phyloP scores from a whole-genome alignment of 2,113 vertebrate species.

The Perca fluviatilis region DNA sequence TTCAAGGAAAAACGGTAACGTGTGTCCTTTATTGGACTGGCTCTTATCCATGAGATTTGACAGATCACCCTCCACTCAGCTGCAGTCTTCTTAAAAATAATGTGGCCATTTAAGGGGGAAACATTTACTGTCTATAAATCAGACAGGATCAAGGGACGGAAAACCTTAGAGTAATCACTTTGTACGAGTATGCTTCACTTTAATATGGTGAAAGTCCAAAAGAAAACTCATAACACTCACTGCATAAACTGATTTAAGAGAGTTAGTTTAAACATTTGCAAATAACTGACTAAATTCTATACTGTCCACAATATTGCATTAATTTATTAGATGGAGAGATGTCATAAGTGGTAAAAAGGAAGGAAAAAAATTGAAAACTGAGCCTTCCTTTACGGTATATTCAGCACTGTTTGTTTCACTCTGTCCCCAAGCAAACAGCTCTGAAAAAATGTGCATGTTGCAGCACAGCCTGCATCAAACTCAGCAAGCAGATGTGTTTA shows the following conservation, averaged over 20 bases:
- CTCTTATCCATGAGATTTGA: conserved; percentile 42
- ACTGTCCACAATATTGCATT: not conserved
- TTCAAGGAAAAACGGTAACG: conserved; percentile 14
- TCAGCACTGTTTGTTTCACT: conserved; percentile 11
- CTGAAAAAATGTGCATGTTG: conserved; percentile 37
- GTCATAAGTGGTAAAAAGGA: not conserved
- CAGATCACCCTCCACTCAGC: conserved; percentile 42
- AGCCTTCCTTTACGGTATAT: not conserved
- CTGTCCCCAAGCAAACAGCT: conserved; percentile 26
- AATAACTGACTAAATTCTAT: not conserved
- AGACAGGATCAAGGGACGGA: conserved; percentile 45
- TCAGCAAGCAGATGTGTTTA: conserved; percentile 67
- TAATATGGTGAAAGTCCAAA: not conserved
- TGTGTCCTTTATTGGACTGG: conserved; percentile 43
- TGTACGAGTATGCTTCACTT: conserved; percentile 7
- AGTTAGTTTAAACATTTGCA: conserved; percentile 6
- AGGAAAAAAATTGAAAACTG: not conserved
- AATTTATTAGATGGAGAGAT: not conserved
- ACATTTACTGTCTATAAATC: conserved; percentile 62
- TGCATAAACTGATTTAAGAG: not conserved
- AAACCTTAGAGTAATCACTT: conserved; percentile 28
- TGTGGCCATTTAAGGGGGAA: conserved; percentile 25
- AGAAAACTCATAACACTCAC: not conserved
- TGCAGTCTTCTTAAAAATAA: conserved; percentile 42
- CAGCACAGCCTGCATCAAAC: conserved; percentile 47